Evolutionary conservation across 2,888 invertebrate genomes (phyloP).

Genomic region (Imbricaverruca yamaguchii): DNA sequence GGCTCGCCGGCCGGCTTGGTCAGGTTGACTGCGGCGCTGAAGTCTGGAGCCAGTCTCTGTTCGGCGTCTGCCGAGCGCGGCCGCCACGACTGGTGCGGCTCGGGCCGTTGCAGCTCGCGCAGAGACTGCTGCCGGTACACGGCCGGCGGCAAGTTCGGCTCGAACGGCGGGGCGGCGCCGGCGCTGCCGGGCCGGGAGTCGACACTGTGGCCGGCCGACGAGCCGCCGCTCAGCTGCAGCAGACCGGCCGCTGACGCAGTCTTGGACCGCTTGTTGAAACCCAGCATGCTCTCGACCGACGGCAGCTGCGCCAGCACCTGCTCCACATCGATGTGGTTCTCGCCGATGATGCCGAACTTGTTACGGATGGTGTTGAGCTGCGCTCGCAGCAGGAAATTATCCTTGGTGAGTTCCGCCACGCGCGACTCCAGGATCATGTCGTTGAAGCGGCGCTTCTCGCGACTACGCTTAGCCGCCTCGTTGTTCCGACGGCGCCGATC

Average conservation of each 20-base stretch:
- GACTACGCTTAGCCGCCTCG: conserved; percentile 90
- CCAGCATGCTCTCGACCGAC: conserved; percentile 73
- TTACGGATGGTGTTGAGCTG: conserved; percentile 88
- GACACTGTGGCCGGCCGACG: neutral
- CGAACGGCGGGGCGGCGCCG: no score
- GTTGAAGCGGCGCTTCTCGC: conserved; percentile 90
- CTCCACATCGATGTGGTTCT: conserved; percentile 76
- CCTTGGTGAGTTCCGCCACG: conserved; percentile 87
- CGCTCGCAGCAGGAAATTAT: conserved; percentile 87
- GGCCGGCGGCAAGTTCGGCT: neutral
- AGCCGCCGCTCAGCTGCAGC: neutral
- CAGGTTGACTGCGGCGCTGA: conserved; percentile 18
- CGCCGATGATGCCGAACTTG: conserved; percentile 83
- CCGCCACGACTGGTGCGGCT: neutral
- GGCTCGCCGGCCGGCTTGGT: conserved; percentile 46
- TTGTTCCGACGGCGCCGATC: conserved; percentile 91
- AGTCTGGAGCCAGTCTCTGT: neutral
- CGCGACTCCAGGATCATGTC: conserved; percentile 93
- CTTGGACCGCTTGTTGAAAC: conserved; percentile 68
- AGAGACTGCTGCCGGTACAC: conserved; percentile 17
- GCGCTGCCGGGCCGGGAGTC: neutral
- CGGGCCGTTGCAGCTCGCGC: neutral
- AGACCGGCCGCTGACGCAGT: conserved; percentile 39
- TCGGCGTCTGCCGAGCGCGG: conserved; percentile 9
- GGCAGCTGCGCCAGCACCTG: conserved; percentile 83